Base-by-base conservation (phyloP, 2,113 vertebrate species). In the Podilymbus podiceps region DNA sequence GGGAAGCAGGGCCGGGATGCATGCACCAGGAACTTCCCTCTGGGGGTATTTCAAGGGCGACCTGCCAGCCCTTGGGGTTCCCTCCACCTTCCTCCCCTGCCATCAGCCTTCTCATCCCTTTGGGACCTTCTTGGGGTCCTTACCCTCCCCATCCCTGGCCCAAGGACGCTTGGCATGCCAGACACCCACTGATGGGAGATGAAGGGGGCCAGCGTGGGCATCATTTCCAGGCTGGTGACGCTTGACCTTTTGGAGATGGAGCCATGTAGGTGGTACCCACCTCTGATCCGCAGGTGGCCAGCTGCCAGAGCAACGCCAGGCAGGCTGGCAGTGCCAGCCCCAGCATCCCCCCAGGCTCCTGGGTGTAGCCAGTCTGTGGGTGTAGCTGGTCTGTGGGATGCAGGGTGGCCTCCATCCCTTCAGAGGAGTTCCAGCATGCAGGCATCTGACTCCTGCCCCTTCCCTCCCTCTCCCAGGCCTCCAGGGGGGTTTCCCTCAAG, bases 231-330 rank as follows among this genome's bases (percentile, higher is more conserved):
- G 21, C 77, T 87, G 58, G 53, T 80, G 88, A 73, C 4, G 1
- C 77, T 72, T 85, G 93, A 73, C 85, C 67, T 93, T 92, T 90
- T 40, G 47, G 66, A 82, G 74, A 67, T 56, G 55, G 53, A 96
- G 76, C 52, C 0, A 1, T 69, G 78, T 88, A 85, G 79, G 92
- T 77, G 82, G 88, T 40, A 82, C 35, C 76, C 79, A 52, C 10
- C 52, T 60, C 55, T 82, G 78, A 67, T 77, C 62, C 5, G 2
- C 31, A 11, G 66, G 62, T 52, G 1, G 28, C 31, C 0, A 1
- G 73, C 91, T 91, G 49, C 58, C 69, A 49, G 42, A 47, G 71
- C 72, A 27, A 20, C 84, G 74, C 80, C 73, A 56, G 46, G 53
- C 60, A 35, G 19, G 53, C 33, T 56, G 49, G 30, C 14, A 3